phyloP scores from a whole-genome alignment of 2,797 vertebrate species.

The Micromesistius poutassou region DNA sequence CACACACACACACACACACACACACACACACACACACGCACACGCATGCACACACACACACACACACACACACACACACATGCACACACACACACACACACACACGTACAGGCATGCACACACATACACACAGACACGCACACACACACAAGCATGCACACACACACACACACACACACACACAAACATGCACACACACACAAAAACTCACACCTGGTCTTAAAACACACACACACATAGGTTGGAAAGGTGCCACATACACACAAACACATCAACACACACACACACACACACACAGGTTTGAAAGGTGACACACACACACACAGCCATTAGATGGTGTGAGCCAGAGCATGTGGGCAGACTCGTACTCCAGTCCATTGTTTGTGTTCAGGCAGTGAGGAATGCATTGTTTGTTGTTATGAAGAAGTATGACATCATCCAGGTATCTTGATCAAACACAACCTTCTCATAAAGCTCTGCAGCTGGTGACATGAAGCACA shows the following conservation, averaged over 20 bases:
- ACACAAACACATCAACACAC: constrained; percentile 10
- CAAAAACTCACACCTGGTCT: no score
- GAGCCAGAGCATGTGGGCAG: no score
- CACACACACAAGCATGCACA: no score
- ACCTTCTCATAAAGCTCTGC: neutral
- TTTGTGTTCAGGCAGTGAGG: constrained; percentile 11
- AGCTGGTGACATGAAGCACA: neutral
- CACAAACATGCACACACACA: no score
- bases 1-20: no score
- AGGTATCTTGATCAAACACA: neutral
- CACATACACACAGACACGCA: no score
- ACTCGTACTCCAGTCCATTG: neutral
- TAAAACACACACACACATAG: constrained; percentile 1
- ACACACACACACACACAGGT: neutral
- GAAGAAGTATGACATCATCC: neutral
- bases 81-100: no score
- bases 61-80: no score
- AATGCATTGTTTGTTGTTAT: neutral
- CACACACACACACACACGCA: no score
- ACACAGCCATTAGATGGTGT: constrained; percentile 1
- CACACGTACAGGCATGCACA: no score
- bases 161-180: no score
- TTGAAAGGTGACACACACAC: constrained; percentile 7
- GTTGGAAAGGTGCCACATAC: neutral
- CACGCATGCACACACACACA: no score